These are phyloP conservation scores for Dasysyrphus tricinctus DNA, from an alignment of 2,888 invertebrate species.

Conservation along the genomic window DNA sequence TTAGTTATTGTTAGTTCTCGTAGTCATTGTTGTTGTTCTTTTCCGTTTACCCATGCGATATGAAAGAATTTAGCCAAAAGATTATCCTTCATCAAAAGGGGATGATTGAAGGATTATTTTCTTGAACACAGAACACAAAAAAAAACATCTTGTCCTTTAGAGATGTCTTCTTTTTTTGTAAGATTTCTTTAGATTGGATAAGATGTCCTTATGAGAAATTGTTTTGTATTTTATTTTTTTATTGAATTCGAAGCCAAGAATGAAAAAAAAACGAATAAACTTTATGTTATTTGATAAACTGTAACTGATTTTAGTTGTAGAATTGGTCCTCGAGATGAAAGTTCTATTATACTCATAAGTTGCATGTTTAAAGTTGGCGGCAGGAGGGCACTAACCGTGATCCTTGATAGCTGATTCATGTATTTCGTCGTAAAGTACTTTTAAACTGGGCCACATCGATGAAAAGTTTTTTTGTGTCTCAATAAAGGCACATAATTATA, in stretches of 20 bases:
- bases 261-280: constrained; percentile 16
- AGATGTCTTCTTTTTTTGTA: constrained; percentile 30
- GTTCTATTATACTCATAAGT: constrained; percentile 26
- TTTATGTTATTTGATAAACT: constrained; percentile 33
- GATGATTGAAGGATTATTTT: constrained; percentile 75
- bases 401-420: constrained; percentile 25
- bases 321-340: constrained; percentile 15
- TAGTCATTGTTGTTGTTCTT: constrained; percentile 48
- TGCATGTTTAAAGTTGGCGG: constrained; percentile 38
- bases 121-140: constrained; percentile 46
- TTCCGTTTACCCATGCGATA: constrained; percentile 64
- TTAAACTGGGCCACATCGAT: constrained; percentile 30
- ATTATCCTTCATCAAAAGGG: constrained; percentile 75
- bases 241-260: constrained; percentile 34
- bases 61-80: constrained; percentile 72
- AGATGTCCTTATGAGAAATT: constrained; percentile 31
- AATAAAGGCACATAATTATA: neutral
- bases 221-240: constrained; percentile 16
- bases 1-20: constrained; percentile 64
- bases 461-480: constrained; percentile 17
- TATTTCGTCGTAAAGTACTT: constrained; percentile 18
- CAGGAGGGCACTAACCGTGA: constrained; percentile 6
- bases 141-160: constrained; percentile 40
- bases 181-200: constrained; percentile 25
- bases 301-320: constrained; percentile 31